Conservation (phyloP, 2,888 invertebrate species). For the Lasioglossum pauxillum region DNA sequence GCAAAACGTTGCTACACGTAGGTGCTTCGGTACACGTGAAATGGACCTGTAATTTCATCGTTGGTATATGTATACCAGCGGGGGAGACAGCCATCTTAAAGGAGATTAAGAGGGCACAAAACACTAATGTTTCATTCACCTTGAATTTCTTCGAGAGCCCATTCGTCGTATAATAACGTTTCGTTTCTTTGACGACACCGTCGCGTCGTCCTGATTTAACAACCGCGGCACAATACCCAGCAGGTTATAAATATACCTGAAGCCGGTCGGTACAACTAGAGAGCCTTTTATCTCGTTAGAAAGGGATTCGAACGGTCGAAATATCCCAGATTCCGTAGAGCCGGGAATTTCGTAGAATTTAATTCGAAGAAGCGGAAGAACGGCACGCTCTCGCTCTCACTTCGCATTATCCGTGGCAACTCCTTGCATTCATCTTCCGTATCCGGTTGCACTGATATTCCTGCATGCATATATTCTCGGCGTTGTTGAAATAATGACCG, state of each 20-base stretch:
- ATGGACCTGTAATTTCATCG: not conserved
- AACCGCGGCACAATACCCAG: slow-evolving; percentile 51
- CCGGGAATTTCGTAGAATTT: slow-evolving; percentile 66
- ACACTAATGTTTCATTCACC: not conserved
- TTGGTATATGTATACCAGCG: not conserved
- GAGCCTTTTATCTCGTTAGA: slow-evolving; percentile 67
- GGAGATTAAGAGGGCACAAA: not conserved
- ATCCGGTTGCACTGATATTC: slow-evolving; percentile 51
- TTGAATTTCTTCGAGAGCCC: not conserved
- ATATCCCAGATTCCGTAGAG: slow-evolving; percentile 60
- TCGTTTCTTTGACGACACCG: slow-evolving; percentile 29
- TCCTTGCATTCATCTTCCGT: slow-evolving; percentile 66
- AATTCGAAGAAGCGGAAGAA: slow-evolving; percentile 55
- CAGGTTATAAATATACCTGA: slow-evolving; percentile 60
- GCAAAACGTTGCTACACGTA: not conserved
- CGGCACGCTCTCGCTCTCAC: slow-evolving; percentile 29
- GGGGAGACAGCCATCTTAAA: not conserved
- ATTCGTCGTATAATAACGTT: not conserved
- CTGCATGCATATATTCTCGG: slow-evolving; percentile 40
- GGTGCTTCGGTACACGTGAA: not conserved
- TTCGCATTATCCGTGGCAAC: slow-evolving; percentile 60
- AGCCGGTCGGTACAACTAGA: slow-evolving; percentile 27
- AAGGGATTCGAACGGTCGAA: slow-evolving; percentile 63
- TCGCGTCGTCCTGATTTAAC: slow-evolving; percentile 51
- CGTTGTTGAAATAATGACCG: slow-evolving; percentile 43